Evolutionary conservation across 2,113 vertebrate species (phyloP).

Genomic region (Coracopsis vasa): DNA sequence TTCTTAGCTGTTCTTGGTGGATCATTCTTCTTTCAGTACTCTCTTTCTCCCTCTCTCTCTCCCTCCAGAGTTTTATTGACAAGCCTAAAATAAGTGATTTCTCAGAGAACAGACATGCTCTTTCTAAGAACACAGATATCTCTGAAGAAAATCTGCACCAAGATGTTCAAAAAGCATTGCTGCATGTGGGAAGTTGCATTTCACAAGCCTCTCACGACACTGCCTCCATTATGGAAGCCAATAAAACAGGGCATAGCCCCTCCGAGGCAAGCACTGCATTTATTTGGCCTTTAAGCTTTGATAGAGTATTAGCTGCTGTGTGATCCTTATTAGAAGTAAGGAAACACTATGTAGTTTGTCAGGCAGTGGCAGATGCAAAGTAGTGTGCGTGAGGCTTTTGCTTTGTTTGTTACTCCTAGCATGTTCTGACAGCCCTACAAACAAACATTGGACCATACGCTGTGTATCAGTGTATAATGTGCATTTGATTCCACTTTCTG

Average conservation of each 20-base stretch:
- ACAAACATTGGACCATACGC: background rate
- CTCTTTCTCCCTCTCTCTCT: background rate
- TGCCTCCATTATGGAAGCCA: background rate
- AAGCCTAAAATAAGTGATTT: background rate
- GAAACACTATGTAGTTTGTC: background rate
- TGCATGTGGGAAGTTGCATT: background rate
- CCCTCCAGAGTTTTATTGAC: background rate
- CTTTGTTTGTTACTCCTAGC: background rate
- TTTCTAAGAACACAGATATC: slow-evolving; percentile 31
- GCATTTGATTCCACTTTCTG: background rate
- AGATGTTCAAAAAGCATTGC: background rate
- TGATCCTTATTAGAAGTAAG: background rate
- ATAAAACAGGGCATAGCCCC: background rate
- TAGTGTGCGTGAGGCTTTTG: background rate
- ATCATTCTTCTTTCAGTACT: background rate
- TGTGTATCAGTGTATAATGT: background rate
- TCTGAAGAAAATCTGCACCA: background rate
- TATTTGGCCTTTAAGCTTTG: background rate
- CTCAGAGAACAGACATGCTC: background rate
- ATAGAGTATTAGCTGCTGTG: background rate
- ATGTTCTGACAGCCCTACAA: background rate
- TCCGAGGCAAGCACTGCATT: background rate
- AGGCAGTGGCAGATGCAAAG: background rate
- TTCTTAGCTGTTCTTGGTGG: background rate
- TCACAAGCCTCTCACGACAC: background rate